Evolutionary conservation across 1,140 invertebrate species (phyloP), one percentile per base, ranked within the genome.

Genomic region (Hylaeus volcanicus): DNA sequence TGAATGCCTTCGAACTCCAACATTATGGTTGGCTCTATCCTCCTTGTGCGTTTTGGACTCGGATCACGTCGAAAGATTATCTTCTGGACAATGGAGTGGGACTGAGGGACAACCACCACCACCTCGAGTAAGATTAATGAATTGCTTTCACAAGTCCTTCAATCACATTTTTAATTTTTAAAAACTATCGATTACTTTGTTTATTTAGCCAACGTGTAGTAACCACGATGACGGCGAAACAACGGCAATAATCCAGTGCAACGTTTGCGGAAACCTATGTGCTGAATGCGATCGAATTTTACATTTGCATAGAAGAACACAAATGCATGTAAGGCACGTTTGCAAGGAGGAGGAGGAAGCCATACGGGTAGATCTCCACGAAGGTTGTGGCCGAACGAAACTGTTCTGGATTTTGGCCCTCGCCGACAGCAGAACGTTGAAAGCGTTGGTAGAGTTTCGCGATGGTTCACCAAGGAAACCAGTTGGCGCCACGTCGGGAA

Each of bases 171-270:
- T 74, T 66, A n/a, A 60, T 41, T 3, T n/a, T 15, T 5, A 45
- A 8, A 26, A 60, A 4, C 39, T 48, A 5, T 48, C 45, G 8
- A 63, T 3, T 43, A 61, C 48, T 63, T 61, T 63, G 2, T 72
- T 65, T 82, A 56, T 76, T 55, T 89, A 96, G 95, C 96, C 96
- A 6, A 96, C 96, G 51, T 99, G 99, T 93, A 96, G 95, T 69
- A 99, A 99, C 92, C 99, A 99, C 91, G 99, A 99, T 91, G 99
- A 99, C 91, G 97, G 98, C 1, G 96, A 98, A 89, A 99, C 98
- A 0, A 94, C 96, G 1, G 98, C 98, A 1, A 97, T 99, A 61
- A 98, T 99, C 65, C 96, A 97, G 76, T 99, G 99, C 91, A 96
- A 96, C 76, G 94, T 95, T 8, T 99, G 99, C 91, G 98, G 98